Base-by-base conservation (phyloP, 2,113 vertebrate species). In the Physeter macrocephalus region DNA sequence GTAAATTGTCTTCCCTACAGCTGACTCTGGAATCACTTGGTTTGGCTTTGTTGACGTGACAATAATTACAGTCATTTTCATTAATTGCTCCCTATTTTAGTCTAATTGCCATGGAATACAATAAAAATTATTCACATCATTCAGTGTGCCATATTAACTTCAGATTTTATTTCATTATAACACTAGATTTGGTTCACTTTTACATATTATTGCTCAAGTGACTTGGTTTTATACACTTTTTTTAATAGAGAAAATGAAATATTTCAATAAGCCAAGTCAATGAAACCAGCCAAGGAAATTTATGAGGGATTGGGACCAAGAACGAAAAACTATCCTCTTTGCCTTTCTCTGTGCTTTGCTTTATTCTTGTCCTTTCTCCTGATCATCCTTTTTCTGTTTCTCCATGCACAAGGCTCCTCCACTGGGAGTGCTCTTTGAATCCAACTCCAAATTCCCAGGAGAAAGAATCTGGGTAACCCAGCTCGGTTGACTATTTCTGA, bases 41-140 rank as follows among this genome's bases (percentile, higher is more conserved):
- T 74, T 91, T 93, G 87, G 61, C 49, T 94, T 95, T 94, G 82
- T 96, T 93, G 88, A 80, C 96, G 69, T 75, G 71, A 94, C 67
- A 93, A 72, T 96, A 96, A 97, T 97, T 95, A 92, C 4, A 95
- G 81, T 97, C 43, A 94, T 97, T 97, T 96, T 90, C 94, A 91
- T 95, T 95, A 75, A 93, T 85, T 90, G 75, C 64, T 93, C 81
- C 91, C 88, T 90, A 62, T 94, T 94, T 83, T 93, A 93, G 62
- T 92, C 86, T 96, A 83, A 92, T 78, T 95, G 86, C 69, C 17
- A 74, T 69, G 36, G 46, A 80, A 46, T 34, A 89, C 72, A 95
- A 94, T 91, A 94, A 67, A 88, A 94, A 94, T 91, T 91, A 93
- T 43, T 66, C 41, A 67, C 88, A 85, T 93, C 91, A 72, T 86